A percentile compares a stretch with the other conserved stretches of the same genome.
These are phyloP conservation scores for Platyscapa corneri DNA, from an alignment of 1,140 invertebrate genomes.

Conservation along the genomic window DNA sequence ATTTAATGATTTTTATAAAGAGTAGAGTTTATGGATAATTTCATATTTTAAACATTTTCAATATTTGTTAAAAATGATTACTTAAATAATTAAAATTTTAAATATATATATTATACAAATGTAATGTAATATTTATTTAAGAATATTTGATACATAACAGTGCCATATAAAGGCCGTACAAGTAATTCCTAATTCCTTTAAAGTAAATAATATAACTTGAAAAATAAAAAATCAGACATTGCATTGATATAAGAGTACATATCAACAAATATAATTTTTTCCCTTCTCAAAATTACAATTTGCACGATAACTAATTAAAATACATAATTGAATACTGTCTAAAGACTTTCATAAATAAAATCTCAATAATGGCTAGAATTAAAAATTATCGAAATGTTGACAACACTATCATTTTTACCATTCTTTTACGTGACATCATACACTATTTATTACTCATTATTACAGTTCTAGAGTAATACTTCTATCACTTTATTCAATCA, in stretches of 20 bases:
- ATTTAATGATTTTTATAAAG: too few relatives aligned
- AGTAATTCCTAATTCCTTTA: constrained; percentile 47
- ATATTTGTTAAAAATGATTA: neutral
- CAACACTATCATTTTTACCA: constrained; percentile 43
- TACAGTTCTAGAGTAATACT: constrained; percentile 45
- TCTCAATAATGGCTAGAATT: constrained; percentile 48
- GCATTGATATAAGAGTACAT: constrained; percentile 43
- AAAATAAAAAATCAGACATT: constrained; percentile 40
- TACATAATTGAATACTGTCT: constrained; percentile 48
- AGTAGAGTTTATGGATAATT: too few relatives aligned
- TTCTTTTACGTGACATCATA: constrained; percentile 32
- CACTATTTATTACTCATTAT: constrained; percentile 48
- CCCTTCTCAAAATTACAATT: constrained; percentile 21
- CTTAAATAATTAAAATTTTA: neutral
- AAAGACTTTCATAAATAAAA: constrained; percentile 46
- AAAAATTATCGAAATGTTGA: constrained; percentile 45
- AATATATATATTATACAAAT: constrained; percentile 35
- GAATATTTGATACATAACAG: constrained; percentile 53
- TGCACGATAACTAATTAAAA: constrained; percentile 37
- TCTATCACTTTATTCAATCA: constrained; percentile 48
- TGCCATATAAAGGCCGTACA: constrained; percentile 45
- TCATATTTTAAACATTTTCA: too few relatives aligned
- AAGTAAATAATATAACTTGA: constrained; percentile 26
- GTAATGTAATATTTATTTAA: constrained; percentile 52
- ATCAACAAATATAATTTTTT: constrained; percentile 49